Conservation (phyloP, 1,140 invertebrate species). For the Diorhabda carinulata region DNA sequence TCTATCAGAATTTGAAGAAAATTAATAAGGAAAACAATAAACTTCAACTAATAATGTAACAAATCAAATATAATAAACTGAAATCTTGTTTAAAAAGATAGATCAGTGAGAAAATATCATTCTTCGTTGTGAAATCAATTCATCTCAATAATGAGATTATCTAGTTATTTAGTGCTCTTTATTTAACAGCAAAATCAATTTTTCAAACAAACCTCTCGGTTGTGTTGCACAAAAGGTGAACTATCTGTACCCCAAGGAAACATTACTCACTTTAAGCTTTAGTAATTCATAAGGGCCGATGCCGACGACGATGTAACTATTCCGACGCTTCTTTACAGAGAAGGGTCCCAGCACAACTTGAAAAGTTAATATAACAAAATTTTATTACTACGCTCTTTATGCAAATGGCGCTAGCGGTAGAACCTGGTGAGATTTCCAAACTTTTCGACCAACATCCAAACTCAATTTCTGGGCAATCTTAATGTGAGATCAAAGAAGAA, state of each 20-base stretch:
- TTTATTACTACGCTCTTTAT: constrained; percentile 19
- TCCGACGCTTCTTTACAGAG: constrained; percentile 8
- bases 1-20: too few relatives aligned
- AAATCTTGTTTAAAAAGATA: too few relatives aligned
- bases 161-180: too few relatives aligned
- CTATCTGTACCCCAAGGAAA: constrained; percentile 16
- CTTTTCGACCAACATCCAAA: background rate
- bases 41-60: too few relatives aligned
- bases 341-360: background rate
- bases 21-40: too few relatives aligned
- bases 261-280: constrained; percentile 22
- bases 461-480: background rate
- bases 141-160: too few relatives aligned
- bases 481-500: background rate
- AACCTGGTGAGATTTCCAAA: constrained; percentile 2
- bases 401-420: constrained; percentile 4
- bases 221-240: background rate
- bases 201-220: too few relatives aligned
- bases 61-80: too few relatives aligned
- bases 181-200: too few relatives aligned
- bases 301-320: background rate
- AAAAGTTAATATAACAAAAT: constrained; percentile 20
- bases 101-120: too few relatives aligned
- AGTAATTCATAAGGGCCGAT: constrained; percentile 18
- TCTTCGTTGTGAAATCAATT: too few relatives aligned